Percentiles rank a stretch among this genome's conserved stretches.
These are phyloP conservation scores for Perognathus longimembris DNA, from an alignment of 2,113 vertebrate species.

Conservation along the genomic window DNA sequence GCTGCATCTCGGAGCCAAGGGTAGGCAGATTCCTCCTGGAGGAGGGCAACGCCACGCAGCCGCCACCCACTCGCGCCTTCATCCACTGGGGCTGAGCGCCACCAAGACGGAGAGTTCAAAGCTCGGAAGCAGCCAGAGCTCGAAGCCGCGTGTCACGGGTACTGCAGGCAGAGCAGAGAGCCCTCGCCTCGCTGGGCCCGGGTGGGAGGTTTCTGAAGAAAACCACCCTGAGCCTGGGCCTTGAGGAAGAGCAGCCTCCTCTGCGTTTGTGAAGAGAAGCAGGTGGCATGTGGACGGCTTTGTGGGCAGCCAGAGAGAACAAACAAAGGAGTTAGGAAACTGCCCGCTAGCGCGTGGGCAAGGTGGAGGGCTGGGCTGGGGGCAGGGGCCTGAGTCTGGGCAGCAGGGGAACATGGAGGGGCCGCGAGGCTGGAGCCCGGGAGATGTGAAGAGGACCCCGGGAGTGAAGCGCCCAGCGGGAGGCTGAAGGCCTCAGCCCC, in stretches of 20 bases:
- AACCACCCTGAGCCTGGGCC: not conserved
- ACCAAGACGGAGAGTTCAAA: not conserved
- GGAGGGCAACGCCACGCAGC: not conserved
- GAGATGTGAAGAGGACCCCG: too few species aligned
- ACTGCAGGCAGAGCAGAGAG: not conserved
- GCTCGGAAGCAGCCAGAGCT: not conserved
- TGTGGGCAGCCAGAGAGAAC: not conserved
- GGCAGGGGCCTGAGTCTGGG: not conserved
- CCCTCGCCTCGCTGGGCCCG: rapidly evolving
- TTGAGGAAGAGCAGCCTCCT: not conserved
- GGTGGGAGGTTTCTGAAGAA: not conserved
- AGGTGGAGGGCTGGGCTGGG: not conserved
- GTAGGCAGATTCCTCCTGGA: not conserved
- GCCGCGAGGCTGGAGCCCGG: not conserved
- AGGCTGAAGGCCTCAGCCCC: not conserved
- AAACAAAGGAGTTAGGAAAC: not conserved
- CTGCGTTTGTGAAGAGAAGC: not conserved
- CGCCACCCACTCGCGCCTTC: not conserved
- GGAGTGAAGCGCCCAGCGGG: rapidly evolving
- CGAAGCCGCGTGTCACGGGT: not conserved
- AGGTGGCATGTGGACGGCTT: not conserved
- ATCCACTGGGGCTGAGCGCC: not conserved
- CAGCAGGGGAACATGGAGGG: not conserved
- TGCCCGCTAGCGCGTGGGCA: not conserved
- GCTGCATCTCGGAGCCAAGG: too few species aligned